Percentiles rank a stretch among this genome's conserved stretches.
These are phyloP conservation scores for Dendrophyllia cribrosa DNA, from an alignment of 64 coral and sea anemone genomes.

Conservation along the genomic window DNA sequence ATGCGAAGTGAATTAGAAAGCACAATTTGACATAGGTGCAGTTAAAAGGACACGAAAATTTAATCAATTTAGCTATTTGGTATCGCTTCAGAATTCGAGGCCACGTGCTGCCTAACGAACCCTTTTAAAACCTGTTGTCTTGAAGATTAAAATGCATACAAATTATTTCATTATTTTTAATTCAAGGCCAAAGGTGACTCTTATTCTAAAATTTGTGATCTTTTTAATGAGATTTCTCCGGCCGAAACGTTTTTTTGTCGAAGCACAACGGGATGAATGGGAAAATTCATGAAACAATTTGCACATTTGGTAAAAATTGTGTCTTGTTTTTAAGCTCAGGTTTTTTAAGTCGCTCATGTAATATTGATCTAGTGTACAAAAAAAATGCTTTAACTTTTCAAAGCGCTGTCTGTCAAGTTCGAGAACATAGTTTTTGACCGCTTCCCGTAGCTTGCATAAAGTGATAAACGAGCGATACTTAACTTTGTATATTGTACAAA, in stretches of 20 bases:
- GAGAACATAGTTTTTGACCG: background rate
- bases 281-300: background rate
- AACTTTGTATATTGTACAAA: background rate
- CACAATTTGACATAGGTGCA: background rate
- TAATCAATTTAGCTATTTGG: background rate
- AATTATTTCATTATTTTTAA: conserved; percentile 32
- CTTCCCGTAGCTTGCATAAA: background rate
- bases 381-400: background rate
- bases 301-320: no score
- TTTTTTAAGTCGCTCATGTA: background rate
- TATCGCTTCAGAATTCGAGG: background rate
- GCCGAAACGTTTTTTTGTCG: background rate
- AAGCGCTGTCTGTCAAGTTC: background rate
- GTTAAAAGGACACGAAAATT: background rate
- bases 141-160: conserved; percentile 28
- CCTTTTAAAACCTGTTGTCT: conserved; percentile 25
- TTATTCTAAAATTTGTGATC: background rate
- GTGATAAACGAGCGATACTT: background rate
- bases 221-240: background rate
- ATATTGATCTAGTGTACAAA: background rate
- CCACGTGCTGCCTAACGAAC: conserved; percentile 25
- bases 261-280: background rate
- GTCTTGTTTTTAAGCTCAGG: background rate
- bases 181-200: conserved; percentile 17
- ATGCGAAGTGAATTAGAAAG: background rate